Percentiles rank a stretch among this genome's conserved stretches.
phyloP scores from a whole-genome alignment of 2,888 invertebrate genomes.

The Eumerus sabulonum region DNA sequence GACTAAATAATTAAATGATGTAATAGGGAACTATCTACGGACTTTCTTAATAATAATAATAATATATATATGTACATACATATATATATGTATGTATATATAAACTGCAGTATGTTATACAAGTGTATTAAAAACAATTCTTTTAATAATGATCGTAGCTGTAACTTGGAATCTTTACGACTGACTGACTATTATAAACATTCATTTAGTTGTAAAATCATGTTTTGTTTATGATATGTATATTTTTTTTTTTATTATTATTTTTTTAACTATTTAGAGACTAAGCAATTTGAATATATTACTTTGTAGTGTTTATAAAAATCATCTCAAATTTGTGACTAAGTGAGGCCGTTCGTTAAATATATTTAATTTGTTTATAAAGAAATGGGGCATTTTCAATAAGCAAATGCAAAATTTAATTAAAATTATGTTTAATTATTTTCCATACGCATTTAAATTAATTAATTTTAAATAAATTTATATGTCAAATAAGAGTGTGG shows the following conservation, averaged over 20 bases:
- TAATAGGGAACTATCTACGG: slow-evolving; percentile 51
- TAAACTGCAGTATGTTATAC: slow-evolving; percentile 46
- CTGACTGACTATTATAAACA: slow-evolving; percentile 67
- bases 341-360: slow-evolving; percentile 58
- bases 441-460: slow-evolving; percentile 25
- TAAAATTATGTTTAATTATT: slow-evolving; percentile 36
- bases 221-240: slow-evolving; percentile 52
- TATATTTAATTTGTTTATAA: slow-evolving; percentile 58
- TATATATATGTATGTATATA: too few relatives aligned
- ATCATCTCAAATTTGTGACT: slow-evolving; percentile 44
- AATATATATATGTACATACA: too few relatives aligned
- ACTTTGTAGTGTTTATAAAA: too few relatives aligned
- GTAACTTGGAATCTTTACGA: slow-evolving; percentile 45
- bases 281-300: slow-evolving; percentile 44
- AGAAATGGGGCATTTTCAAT: slow-evolving; percentile 28
- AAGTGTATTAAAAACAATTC: slow-evolving; percentile 33
- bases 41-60: slow-evolving; percentile 54
- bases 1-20: slow-evolving; percentile 49
- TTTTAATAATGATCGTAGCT: too few relatives aligned
- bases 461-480: slow-evolving; percentile 57
- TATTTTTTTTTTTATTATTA: slow-evolving; percentile 17
- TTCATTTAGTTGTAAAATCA: slow-evolving; percentile 66
- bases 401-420: slow-evolving; percentile 11
- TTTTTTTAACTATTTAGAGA: slow-evolving; percentile 52
- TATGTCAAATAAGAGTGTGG: slow-evolving; percentile 66